A percentile compares a stretch with the other conserved stretches of the same genome.
phyloP scores from a whole-genome alignment of 2,888 invertebrate species.

The Pegoplata infirma region DNA sequence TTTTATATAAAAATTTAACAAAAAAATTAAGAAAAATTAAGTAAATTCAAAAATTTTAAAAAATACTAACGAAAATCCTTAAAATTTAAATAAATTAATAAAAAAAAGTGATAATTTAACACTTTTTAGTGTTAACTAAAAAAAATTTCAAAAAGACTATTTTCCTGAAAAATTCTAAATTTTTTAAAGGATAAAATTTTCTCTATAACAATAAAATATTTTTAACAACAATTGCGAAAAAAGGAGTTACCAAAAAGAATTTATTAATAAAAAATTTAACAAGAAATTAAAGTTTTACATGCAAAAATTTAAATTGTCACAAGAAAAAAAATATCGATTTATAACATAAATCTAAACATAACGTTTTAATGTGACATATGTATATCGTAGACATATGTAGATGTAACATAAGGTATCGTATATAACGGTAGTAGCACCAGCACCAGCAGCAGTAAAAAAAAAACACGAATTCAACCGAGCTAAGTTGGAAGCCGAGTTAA shows the following conservation, averaged over 20 bases:
- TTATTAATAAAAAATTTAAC: not conserved
- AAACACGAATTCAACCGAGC: conserved; percentile 6
- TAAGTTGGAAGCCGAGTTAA: not conserved
- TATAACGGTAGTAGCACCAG: conserved; percentile 34
- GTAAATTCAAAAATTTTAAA: conserved; percentile 21
- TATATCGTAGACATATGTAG: conserved; percentile 6
- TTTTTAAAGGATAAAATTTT: conserved; percentile 2
- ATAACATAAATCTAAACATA: conserved; percentile 65
- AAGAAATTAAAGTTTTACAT: not conserved
- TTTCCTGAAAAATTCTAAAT: conserved; percentile 5
- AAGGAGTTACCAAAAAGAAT: not conserved
- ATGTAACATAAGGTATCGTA: conserved; percentile 35
- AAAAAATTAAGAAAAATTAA: not conserved
- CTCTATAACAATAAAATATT: not conserved
- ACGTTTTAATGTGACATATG: conserved; percentile 38
- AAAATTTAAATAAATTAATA: not conserved
- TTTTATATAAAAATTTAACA: conserved; percentile 32
- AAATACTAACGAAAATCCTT: conserved; percentile 1
- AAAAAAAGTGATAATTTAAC: conserved; percentile 36
- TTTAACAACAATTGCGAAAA: not conserved
- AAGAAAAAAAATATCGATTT: conserved; percentile 64
- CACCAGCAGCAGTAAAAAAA: conserved; percentile 14
- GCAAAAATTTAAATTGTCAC: conserved; percentile 32
- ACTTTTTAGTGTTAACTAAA: conserved; percentile 33
- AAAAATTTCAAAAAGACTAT: not conserved